These are phyloP conservation scores for Sebastes trivittatus DNA, from an alignment of 2,797 vertebrate species.

Conservation along the genomic window DNA sequence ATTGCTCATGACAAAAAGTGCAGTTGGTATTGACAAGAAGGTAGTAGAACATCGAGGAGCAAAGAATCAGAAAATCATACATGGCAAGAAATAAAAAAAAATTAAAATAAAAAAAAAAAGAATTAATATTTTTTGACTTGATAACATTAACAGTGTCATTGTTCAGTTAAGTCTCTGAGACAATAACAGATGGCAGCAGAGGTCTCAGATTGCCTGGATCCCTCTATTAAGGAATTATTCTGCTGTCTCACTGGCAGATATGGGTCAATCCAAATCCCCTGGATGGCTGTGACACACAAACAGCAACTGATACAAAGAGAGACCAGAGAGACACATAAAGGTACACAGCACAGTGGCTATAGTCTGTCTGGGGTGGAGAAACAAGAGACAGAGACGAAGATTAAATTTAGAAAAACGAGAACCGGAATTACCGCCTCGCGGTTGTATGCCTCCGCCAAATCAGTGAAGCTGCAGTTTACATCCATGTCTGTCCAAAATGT, in stretches of 20 bases:
- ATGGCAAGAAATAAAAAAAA: neutral
- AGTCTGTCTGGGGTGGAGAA: neutral
- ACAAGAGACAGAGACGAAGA: neutral
- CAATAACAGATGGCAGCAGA: slow-evolving; percentile 67
- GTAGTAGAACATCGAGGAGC: neutral
- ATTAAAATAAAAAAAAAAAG: neutral
- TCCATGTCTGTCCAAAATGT: neutral
- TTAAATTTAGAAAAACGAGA: neutral
- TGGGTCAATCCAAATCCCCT: slow-evolving; percentile 78
- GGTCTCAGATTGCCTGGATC: slow-evolving; percentile 44
- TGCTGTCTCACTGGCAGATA: slow-evolving; percentile 62
- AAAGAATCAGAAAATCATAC: neutral
- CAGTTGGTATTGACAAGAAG: neutral
- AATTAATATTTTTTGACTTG: neutral
- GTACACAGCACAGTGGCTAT: neutral
- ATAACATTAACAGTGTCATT: neutral
- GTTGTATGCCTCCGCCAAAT: neutral
- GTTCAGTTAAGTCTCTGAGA: slow-evolving; percentile 16
- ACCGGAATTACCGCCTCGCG: neutral
- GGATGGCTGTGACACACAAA: slow-evolving; percentile 59
- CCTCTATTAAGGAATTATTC: slow-evolving; percentile 59
- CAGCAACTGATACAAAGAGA: slow-evolving; percentile 20
- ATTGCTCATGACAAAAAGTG: neutral
- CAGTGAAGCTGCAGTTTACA: neutral
- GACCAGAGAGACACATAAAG: slow-evolving; percentile 3